Conservation (phyloP, 2,797 vertebrate species). For the Myotis myotis region DNA sequence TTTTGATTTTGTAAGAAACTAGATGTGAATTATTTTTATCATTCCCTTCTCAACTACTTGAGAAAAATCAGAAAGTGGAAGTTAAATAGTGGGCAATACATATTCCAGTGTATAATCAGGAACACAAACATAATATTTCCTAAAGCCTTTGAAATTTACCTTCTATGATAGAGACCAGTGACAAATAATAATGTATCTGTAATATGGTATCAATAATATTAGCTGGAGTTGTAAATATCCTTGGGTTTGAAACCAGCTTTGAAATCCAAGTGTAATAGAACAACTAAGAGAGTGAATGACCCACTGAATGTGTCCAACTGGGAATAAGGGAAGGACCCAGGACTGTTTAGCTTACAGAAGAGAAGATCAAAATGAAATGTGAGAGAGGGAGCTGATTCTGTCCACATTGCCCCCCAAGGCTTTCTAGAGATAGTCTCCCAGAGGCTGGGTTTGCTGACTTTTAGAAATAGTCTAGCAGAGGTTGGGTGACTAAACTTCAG, state of each 20-base stretch:
- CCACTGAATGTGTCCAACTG: not conserved
- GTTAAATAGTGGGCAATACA: not conserved
- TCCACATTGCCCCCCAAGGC: not conserved
- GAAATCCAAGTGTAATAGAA: not conserved
- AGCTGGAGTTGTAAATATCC: not conserved
- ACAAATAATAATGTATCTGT: not conserved
- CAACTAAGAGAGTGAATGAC: not conserved
- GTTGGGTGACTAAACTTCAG: not conserved
- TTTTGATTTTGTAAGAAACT: constrained; percentile 43
- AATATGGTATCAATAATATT: not conserved
- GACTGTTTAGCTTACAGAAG: not conserved
- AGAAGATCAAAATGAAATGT: not conserved
- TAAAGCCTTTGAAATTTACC: not conserved
- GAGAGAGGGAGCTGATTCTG: not conserved
- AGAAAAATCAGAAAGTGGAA: not conserved
- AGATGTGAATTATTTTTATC: not conserved
- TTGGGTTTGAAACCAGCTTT: constrained; percentile 30
- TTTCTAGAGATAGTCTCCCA: not conserved
- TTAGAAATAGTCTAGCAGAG: not conserved
- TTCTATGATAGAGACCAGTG: not conserved
- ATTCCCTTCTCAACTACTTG: not conserved
- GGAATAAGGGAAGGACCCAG: not conserved
- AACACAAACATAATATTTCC: not conserved
- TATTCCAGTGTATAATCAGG: not conserved
- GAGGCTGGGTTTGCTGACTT: not conserved